A percentile compares a stretch with the other conserved stretches of the same genome.
Evolutionary conservation across 37 sponge, comb jelly and placozoan genomes (phyloP).

Genomic region (Halichondria panicea): DNA sequence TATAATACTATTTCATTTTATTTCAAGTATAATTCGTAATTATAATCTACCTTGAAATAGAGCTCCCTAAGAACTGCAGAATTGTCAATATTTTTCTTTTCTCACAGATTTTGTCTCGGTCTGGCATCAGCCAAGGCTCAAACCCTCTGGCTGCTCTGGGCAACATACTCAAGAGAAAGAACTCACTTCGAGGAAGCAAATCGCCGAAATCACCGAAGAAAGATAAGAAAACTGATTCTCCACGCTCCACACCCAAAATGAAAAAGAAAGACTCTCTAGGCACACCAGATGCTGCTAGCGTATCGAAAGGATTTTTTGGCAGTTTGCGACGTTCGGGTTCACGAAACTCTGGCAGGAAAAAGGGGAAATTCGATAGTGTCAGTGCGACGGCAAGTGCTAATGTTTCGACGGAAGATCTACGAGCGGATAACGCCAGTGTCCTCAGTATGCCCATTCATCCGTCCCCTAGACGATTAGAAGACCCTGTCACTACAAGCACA

Average conservation of each 20-base stretch:
- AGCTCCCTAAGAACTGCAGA: too few relatives aligned
- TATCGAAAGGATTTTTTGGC: constrained; percentile 13
- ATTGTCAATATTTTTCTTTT: background rate
- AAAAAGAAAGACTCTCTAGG: constrained; percentile 3
- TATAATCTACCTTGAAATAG: too few relatives aligned
- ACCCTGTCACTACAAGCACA: constrained; percentile 9
- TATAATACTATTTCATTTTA: too few relatives aligned
- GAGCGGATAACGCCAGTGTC: constrained; percentile 59
- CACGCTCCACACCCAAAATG: constrained; percentile 17
- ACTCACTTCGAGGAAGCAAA: background rate
- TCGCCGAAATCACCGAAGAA: constrained; percentile 25
- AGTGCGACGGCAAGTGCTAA: constrained; percentile 1
- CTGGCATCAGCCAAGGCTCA: constrained; percentile 28
- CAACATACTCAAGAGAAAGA: constrained; percentile 17
- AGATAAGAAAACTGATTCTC: background rate
- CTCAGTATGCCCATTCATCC: constrained; percentile 31
- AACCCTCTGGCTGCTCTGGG: constrained; percentile 70
- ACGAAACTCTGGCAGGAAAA: background rate
- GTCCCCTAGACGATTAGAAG: background rate
- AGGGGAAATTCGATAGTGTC: constrained; percentile 1
- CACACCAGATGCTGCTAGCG: background rate
- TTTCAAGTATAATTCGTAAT: too few relatives aligned
- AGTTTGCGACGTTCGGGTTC: constrained; percentile 28
- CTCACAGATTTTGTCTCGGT: constrained; percentile 33
- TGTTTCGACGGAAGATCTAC: constrained; percentile 28